A percentile compares a stretch with the other conserved stretches of the same genome.
These are phyloP conservation scores for Drosophila melanocephala DNA, from an alignment of 2,888 invertebrate species.

Conservation along the genomic window DNA sequence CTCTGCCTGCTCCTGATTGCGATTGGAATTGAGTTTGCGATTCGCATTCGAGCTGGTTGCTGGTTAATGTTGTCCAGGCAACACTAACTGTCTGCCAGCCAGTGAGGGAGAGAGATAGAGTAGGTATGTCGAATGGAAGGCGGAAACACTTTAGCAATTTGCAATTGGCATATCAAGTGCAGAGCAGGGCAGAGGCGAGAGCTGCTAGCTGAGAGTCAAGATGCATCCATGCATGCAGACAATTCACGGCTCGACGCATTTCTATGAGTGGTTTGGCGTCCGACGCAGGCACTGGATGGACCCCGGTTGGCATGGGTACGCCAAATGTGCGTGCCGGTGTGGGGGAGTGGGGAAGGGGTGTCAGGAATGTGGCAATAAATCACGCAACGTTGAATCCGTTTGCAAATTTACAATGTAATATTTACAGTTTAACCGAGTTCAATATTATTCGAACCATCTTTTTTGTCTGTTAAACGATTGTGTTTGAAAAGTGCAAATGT, in stretches of 20 bases:
- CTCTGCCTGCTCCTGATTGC: slow-evolving; percentile 36
- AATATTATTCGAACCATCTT: slow-evolving; percentile 9
- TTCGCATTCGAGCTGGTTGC: slow-evolving; percentile 33
- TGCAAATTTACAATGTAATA: slow-evolving; percentile 42
- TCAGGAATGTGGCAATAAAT: slow-evolving; percentile 29
- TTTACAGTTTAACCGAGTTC: slow-evolving; percentile 38
- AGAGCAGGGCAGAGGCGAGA: slow-evolving; percentile 13
- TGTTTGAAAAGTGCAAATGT: not conserved
- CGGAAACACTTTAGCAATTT: slow-evolving; percentile 57
- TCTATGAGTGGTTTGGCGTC: slow-evolving; percentile 38
- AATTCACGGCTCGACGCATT: slow-evolving; percentile 67
- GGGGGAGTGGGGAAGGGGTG: not conserved
- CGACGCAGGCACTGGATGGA: slow-evolving; percentile 4
- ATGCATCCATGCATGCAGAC: slow-evolving; percentile 69
- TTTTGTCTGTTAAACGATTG: not conserved
- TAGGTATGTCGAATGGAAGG: not conserved
- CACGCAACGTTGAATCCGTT: slow-evolving; percentile 45
- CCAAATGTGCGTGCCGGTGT: not conserved
- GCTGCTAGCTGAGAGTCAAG: slow-evolving; percentile 46
- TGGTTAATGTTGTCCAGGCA: slow-evolving; percentile 71
- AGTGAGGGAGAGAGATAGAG: not conserved
- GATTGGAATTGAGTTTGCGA: slow-evolving; percentile 23
- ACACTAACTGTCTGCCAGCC: slow-evolving; percentile 38
- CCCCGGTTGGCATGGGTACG: slow-evolving; percentile 45
- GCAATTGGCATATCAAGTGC: slow-evolving; percentile 74